A percentile compares a stretch with the other conserved stretches of the same genome.
Evolutionary conservation across 2,888 invertebrate genomes (phyloP).

Genomic region (Drosophila flavopinicola): DNA sequence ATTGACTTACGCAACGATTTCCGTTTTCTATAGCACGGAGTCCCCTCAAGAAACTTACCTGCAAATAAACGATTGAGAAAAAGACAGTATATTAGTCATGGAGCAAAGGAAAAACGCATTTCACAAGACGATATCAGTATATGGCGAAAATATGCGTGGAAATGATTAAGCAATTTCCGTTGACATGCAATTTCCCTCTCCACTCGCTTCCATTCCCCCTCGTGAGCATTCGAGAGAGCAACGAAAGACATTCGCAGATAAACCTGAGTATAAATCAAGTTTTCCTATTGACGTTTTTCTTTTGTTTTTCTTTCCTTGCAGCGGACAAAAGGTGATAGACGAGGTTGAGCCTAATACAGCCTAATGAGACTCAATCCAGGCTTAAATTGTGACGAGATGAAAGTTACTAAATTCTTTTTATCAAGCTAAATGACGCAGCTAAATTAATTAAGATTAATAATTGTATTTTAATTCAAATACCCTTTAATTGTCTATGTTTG

Average conservation of each 20-base stretch:
- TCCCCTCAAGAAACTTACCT: constrained; percentile 61
- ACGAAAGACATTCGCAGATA: constrained; percentile 13
- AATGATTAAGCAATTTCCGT: constrained; percentile 77
- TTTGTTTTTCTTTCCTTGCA: constrained; percentile 9
- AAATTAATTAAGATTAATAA: no score
- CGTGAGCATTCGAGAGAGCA: constrained; percentile 10
- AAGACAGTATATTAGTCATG: constrained; percentile 53
- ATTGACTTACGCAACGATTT: constrained; percentile 75
- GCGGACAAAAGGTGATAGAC: constrained; percentile 30
- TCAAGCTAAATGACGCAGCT: background rate
- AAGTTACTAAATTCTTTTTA: constrained; percentile 13
- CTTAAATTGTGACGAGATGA: constrained; percentile 5
- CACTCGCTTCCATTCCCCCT: background rate
- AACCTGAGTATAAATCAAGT: constrained; percentile 53
- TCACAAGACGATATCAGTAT: constrained; percentile 55
- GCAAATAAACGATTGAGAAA: constrained; percentile 45
- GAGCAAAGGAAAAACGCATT: constrained; percentile 34
- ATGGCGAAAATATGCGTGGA: constrained; percentile 51
- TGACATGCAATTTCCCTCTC: constrained; percentile 51
- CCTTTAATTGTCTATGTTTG: no score
- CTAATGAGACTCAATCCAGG: constrained; percentile 31
- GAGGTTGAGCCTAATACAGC: constrained; percentile 19
- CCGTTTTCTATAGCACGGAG: constrained; percentile 32
- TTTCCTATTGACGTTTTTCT: constrained; percentile 44
- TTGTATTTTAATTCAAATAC: no score